A percentile compares a stretch with the other conserved stretches of the same genome.
Evolutionary conservation across 2,113 vertebrate genomes (phyloP).

Genomic region (Melanotaenia duboulayi): DNA sequence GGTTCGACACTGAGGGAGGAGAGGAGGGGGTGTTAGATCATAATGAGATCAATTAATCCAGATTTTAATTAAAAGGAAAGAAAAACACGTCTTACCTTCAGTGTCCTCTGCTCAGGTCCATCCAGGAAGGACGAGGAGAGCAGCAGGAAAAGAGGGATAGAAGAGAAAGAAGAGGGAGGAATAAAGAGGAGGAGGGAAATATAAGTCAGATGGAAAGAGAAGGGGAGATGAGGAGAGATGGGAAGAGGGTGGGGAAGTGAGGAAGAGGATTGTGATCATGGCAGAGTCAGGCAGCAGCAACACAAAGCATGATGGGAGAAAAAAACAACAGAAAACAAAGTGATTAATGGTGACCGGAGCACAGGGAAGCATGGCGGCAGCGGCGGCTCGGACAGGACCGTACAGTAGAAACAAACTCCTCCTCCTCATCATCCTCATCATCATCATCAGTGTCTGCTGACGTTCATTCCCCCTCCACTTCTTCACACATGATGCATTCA

Average conservation of each 20-base stretch:
- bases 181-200: slow-evolving; percentile 29
- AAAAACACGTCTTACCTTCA: slow-evolving; percentile 85
- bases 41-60: too few relatives aligned
- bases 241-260: neutral
- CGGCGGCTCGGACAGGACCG: neutral
- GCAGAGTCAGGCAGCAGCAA: slow-evolving; percentile 57
- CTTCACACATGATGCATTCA: too few relatives aligned
- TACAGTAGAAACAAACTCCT: slow-evolving; percentile 19
- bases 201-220: neutral
- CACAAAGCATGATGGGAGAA: slow-evolving; percentile 82
- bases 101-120: slow-evolving; percentile 88
- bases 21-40: accelerated
- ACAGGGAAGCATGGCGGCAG: slow-evolving; percentile 34
- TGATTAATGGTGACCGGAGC: slow-evolving; percentile 62
- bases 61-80: too few relatives aligned
- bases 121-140: slow-evolving; percentile 60
- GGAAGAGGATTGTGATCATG: slow-evolving; percentile 70
- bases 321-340: slow-evolving; percentile 58
- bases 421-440: neutral
- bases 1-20: slow-evolving; percentile 83
- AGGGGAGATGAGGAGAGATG: slow-evolving; percentile 28
- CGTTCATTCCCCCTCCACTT: too few relatives aligned
- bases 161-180: slow-evolving; percentile 43
- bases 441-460: too few relatives aligned
- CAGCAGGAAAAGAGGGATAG: neutral